phyloP scores from a whole-genome alignment of 2,888 invertebrate genomes.

The Papilio protenor region DNA sequence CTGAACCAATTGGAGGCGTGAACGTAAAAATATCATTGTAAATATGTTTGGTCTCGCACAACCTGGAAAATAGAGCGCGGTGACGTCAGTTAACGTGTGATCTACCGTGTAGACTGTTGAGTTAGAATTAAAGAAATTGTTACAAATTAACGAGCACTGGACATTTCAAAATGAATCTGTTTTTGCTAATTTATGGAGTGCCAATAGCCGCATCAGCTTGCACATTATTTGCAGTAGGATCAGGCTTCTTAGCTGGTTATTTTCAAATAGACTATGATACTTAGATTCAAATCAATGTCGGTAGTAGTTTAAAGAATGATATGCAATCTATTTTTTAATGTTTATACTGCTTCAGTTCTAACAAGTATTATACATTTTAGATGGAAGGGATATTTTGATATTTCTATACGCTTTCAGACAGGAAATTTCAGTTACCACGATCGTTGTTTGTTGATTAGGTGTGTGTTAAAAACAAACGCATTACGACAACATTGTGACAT shows the following conservation, averaged over 20 bases:
- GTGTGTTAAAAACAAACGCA: slow-evolving; percentile 27
- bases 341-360: background rate
- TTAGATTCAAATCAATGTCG: background rate
- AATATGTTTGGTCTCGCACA: slow-evolving; percentile 20
- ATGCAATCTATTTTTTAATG: background rate
- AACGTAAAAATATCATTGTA: slow-evolving; percentile 27
- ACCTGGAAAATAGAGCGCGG: slow-evolving; percentile 36
- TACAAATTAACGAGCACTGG: slow-evolving; percentile 17
- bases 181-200: background rate
- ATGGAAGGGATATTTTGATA: background rate
- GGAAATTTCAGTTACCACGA: background rate
- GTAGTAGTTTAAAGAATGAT: background rate
- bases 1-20: slow-evolving; percentile 19
- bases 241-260: background rate
- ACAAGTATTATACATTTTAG: background rate
- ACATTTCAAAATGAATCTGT: no score
- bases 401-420: background rate
- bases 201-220: background rate
- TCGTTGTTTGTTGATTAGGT: slow-evolving; percentile 4
- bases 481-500: slow-evolving; percentile 33
- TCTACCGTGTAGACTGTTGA: slow-evolving; percentile 26
- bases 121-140: slow-evolving; percentile 32
- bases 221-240: background rate
- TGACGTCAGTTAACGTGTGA: slow-evolving; percentile 46
- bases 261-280: background rate